These are phyloP conservation scores for Brachionus plicatilis DNA, from an alignment of 1,140 invertebrate genomes.

Conservation along the genomic window DNA sequence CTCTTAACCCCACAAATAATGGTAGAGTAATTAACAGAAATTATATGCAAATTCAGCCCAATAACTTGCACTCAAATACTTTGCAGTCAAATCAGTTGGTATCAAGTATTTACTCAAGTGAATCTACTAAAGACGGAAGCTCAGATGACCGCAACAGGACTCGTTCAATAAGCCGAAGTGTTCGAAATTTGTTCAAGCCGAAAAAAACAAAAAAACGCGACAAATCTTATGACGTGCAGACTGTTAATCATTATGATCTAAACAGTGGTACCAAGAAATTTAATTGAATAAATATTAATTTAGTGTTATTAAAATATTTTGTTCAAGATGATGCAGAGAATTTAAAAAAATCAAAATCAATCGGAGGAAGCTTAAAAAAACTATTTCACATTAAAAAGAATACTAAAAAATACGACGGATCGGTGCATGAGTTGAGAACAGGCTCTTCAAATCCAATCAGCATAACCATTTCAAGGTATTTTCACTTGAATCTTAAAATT, in stretches of 20 bases:
- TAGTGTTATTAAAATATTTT: background rate
- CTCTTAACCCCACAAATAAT: background rate
- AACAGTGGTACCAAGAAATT: background rate
- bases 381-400: background rate
- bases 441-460: slow-evolving; percentile 10
- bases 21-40: slow-evolving; percentile 10
- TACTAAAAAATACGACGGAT: slow-evolving; percentile 26
- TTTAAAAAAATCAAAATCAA: slow-evolving; percentile 34
- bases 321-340: background rate
- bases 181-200: background rate
- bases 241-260: background rate
- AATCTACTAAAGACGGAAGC: background rate
- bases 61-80: background rate
- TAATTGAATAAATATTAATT: background rate
- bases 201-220: slow-evolving; percentile 1
- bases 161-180: slow-evolving; percentile 31
- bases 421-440: slow-evolving; percentile 21
- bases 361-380: slow-evolving; percentile 33
- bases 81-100: background rate
- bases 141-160: slow-evolving; percentile 7
- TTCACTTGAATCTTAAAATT: background rate
- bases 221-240: slow-evolving; percentile 9
- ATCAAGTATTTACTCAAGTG: background rate
- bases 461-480: slow-evolving; percentile 31
- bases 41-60: slow-evolving; percentile 31